These are phyloP conservation scores for Hemibagrus wyckioides DNA, from an alignment of 2,113 vertebrate genomes.

Conservation along the genomic window DNA sequence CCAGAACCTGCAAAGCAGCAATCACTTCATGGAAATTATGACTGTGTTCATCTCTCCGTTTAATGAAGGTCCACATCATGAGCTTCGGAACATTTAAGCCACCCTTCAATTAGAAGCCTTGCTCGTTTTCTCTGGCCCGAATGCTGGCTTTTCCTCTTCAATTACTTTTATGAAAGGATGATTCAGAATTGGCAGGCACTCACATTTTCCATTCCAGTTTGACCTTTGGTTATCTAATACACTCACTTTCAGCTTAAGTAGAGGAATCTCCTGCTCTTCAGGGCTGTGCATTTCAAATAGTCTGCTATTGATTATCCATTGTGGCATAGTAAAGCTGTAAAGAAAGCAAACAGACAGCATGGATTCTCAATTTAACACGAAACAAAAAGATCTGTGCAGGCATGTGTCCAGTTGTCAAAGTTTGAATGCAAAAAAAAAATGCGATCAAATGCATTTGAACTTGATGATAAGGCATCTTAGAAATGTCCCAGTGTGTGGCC, in stretches of 20 bases:
- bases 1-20: neutral
- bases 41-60: neutral
- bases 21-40: slow-evolving; percentile 7
- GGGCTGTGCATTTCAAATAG: slow-evolving; percentile 6
- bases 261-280: slow-evolving; percentile 36
- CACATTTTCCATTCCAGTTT: slow-evolving; percentile 46
- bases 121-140: neutral
- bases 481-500: neutral
- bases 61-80: neutral
- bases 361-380: neutral
- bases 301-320: slow-evolving; percentile 1
- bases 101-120: neutral
- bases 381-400: neutral
- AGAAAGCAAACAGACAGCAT: neutral
- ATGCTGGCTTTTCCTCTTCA: slow-evolving; percentile 24
- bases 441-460: neutral
- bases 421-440: neutral
- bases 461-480: neutral
- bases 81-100: slow-evolving; percentile 7
- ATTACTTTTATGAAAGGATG: slow-evolving; percentile 50
- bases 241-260: slow-evolving; percentile 19
- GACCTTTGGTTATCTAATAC: slow-evolving; percentile 38
- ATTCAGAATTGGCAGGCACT: slow-evolving; percentile 44
- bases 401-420: neutral
- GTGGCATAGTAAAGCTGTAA: neutral